Base-by-base conservation (phyloP, 2,888 invertebrate genomes). In the Drosophila setosimentum region DNA sequence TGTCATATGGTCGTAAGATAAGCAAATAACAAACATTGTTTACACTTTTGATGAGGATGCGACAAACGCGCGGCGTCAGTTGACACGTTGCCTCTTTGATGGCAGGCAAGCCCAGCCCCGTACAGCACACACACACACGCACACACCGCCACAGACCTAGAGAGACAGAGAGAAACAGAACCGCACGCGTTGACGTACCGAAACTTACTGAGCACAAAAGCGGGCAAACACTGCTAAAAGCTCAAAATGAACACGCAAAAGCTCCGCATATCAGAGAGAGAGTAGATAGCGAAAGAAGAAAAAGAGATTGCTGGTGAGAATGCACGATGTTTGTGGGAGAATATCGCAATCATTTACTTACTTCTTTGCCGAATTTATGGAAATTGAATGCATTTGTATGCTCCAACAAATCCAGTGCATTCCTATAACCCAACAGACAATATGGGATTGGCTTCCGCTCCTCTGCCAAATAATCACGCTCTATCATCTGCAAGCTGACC, bases 381-480 rank as follows among this genome's bases (percentile, higher is more conserved):
- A 93, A 93, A 11, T 94, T 92, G 82, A 94, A 94, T 84, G 96
- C 94, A 33, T 95, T 94, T 16, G 95, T 94, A 24, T 95, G 94
- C 74, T 94, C 94, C 40, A 96, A 93, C 73, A 96, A 94, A 42
- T 95, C 95, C 69, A 95, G 94, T 11, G 96, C 92, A 11, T 93
- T 93, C 45, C 92, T 85, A 92, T 94, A 96, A 7, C 96, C 96
- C 64, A 96, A 92, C 79, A 94, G 93, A 68, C 92, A 93, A 82
- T 93, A 96, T 8, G 96, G 96, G 81, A 96, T 95, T 79, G 93
- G 93, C 88, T 94, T 94, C 32, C 96, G 96, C 90, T 95, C 95
- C 32, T 96, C 91, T 78, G 94, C 94, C 59, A 92, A 92, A 91
- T 95, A 96, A 87, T 96, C 96, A 53, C 94, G 95, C 94, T 91